phyloP scores from a whole-genome alignment of 1,140 invertebrate species.

The Panonychus citri region DNA sequence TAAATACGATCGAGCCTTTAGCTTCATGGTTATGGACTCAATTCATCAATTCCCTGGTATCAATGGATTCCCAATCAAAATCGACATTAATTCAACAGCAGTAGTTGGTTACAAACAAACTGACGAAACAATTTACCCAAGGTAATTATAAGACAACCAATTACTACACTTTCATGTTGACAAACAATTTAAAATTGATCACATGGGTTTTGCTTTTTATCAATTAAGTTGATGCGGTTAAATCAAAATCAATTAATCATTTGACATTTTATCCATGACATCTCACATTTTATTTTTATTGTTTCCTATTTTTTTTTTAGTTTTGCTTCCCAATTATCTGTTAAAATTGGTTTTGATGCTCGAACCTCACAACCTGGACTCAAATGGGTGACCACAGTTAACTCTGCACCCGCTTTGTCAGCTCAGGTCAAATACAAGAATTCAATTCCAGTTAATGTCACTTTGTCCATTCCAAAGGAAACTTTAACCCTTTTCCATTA shows the following conservation, averaged over 20 bases:
- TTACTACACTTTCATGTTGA: too few relatives aligned
- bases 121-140: not conserved
- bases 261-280: too few relatives aligned
- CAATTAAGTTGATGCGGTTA: too few relatives aligned
- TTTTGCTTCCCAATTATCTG: slow-evolving; percentile 1
- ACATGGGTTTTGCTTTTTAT: too few relatives aligned
- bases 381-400: not conserved
- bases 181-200: too few relatives aligned
- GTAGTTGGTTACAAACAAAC: slow-evolving; percentile 5
- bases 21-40: not conserved
- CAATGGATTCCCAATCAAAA: slow-evolving; percentile 7
- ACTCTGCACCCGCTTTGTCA: slow-evolving; percentile 2
- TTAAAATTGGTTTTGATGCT: slow-evolving; percentile 2
- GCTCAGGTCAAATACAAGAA: too few relatives aligned
- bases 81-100: slow-evolving; percentile 6
- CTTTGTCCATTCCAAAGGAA: too few relatives aligned
- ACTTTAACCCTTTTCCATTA: too few relatives aligned
- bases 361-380: not conserved
- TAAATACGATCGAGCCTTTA: slow-evolving; percentile 5
- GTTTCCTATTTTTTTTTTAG: too few relatives aligned
- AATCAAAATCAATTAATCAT: too few relatives aligned
- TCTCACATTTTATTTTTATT: too few relatives aligned
- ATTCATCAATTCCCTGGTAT: slow-evolving; percentile 1
- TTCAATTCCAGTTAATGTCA: too few relatives aligned
- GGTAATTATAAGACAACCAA: not conserved